phyloP scores from a whole-genome alignment of 1,140 invertebrate genomes.

The Zaprionus ornatus region DNA sequence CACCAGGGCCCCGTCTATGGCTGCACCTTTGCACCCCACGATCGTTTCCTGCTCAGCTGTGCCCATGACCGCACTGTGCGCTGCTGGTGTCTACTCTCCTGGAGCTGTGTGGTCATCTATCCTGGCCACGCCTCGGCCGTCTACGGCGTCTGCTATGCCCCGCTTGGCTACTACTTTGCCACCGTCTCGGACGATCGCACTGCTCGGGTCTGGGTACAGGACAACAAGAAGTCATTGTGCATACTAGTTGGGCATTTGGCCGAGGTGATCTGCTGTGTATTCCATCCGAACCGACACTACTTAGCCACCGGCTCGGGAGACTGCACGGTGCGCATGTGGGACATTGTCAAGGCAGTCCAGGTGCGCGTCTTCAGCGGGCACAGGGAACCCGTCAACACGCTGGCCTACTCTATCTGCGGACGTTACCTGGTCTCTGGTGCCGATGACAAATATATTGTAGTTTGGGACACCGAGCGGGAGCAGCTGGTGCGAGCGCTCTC shows the following conservation, averaged over 20 bases:
- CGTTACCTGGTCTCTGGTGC: slow-evolving; percentile 50
- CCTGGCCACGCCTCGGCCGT: slow-evolving; percentile 37
- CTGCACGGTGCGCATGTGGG: slow-evolving; percentile 57
- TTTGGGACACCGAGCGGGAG: slow-evolving; percentile 49
- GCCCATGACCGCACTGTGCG: slow-evolving; percentile 54
- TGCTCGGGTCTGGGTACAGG: slow-evolving; percentile 58
- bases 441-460: slow-evolving; percentile 37
- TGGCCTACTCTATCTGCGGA: slow-evolving; percentile 54
- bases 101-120: slow-evolving; percentile 62
- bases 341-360: slow-evolving; percentile 35
- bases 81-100: slow-evolving; percentile 58
- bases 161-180: slow-evolving; percentile 53
- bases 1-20: slow-evolving; percentile 47
- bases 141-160: slow-evolving; percentile 46
- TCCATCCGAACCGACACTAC: slow-evolving; percentile 61
- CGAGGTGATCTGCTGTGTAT: slow-evolving; percentile 38
- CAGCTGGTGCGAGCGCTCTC: slow-evolving; percentile 17
- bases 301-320: slow-evolving; percentile 62
- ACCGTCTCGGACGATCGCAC: slow-evolving; percentile 52
- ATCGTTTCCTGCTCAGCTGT: slow-evolving; percentile 51
- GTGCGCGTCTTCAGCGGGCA: slow-evolving; percentile 58
- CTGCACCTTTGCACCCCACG: slow-evolving; percentile 43
- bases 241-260: slow-evolving; percentile 53
- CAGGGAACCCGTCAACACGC: slow-evolving; percentile 5
- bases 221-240: slow-evolving; percentile 25